phyloP scores from a whole-genome alignment of 2,888 invertebrate species.

The Perdita meconis region DNA sequence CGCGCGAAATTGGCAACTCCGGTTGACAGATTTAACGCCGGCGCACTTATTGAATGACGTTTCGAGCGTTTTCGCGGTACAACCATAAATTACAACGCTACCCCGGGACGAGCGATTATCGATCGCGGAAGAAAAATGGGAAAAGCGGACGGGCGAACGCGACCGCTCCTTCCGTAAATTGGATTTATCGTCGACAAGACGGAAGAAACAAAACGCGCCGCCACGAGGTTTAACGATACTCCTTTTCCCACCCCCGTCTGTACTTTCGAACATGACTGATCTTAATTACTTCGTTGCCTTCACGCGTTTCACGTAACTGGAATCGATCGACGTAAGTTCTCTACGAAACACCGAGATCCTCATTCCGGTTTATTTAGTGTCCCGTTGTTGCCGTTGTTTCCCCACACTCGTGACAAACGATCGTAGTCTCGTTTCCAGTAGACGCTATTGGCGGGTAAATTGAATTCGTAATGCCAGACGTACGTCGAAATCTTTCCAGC shows the following conservation, averaged over 20 bases:
- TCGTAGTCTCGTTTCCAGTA: background rate
- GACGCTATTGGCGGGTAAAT: background rate
- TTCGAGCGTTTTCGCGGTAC: conserved; percentile 20
- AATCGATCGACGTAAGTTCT: conserved; percentile 78
- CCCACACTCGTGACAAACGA: background rate
- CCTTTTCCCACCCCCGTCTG: background rate
- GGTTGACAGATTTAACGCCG: background rate
- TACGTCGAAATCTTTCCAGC: background rate
- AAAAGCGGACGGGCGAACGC: background rate
- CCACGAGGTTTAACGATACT: background rate
- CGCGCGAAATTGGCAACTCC: too few relatives aligned
- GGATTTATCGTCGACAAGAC: conserved; percentile 13
- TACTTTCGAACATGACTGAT: conserved; percentile 34
- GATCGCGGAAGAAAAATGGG: conserved; percentile 45
- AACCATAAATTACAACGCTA: conserved; percentile 11
- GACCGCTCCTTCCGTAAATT: conserved; percentile 7
- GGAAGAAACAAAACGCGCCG: background rate
- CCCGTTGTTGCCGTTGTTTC: background rate
- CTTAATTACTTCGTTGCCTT: conserved; percentile 42
- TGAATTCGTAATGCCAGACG: background rate
- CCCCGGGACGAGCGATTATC: conserved; percentile 22
- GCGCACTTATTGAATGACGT: background rate
- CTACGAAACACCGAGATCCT: conserved; percentile 11
- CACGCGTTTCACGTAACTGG: conserved; percentile 70
- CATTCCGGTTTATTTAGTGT: background rate